A percentile compares a stretch with the other conserved stretches of the same genome.
Evolutionary conservation across 2,888 invertebrate species (phyloP).

Genomic region (Epirrhoe alternata): DNA sequence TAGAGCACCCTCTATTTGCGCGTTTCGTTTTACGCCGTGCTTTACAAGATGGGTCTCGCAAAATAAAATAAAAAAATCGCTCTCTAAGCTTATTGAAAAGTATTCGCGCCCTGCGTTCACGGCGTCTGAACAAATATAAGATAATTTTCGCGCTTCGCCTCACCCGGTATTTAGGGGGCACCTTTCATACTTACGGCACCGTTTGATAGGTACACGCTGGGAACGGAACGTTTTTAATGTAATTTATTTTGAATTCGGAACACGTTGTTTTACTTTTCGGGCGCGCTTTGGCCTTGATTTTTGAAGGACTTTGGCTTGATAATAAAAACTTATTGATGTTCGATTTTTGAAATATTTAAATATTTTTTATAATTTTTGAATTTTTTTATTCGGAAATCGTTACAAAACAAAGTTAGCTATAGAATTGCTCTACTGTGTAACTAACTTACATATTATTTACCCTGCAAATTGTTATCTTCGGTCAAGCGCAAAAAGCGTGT

Average conservation of each 20-base stretch:
- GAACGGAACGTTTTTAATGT: constrained; percentile 67
- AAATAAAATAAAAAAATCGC: constrained; percentile 75
- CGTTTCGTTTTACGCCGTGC: constrained; percentile 68
- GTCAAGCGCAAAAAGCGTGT: constrained; percentile 41
- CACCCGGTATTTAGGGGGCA: constrained; percentile 84
- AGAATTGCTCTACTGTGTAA: too few relatives aligned
- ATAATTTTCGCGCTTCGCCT: constrained; percentile 84
- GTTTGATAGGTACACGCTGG: constrained; percentile 67
- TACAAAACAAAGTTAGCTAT: not conserved
- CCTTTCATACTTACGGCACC: constrained; percentile 82
- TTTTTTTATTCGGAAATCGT: too few relatives aligned
- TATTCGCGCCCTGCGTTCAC: constrained; percentile 84
- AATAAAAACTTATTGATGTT: not conserved
- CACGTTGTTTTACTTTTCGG: constrained; percentile 55
- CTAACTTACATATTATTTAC: constrained; percentile 1
- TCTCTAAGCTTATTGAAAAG: constrained; percentile 85
- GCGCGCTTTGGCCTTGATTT: constrained; percentile 46
- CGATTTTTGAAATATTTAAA: too few relatives aligned
- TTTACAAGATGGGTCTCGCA: constrained; percentile 75
- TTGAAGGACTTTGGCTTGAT: constrained; percentile 15
- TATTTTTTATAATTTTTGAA: not conserved
- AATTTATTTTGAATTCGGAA: constrained; percentile 81
- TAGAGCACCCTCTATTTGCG: constrained; percentile 75
- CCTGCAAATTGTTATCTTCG: constrained; percentile 33
- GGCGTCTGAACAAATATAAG: constrained; percentile 85